Base-by-base conservation (phyloP, 2,888 invertebrate species). In the Tridacna gigas region DNA sequence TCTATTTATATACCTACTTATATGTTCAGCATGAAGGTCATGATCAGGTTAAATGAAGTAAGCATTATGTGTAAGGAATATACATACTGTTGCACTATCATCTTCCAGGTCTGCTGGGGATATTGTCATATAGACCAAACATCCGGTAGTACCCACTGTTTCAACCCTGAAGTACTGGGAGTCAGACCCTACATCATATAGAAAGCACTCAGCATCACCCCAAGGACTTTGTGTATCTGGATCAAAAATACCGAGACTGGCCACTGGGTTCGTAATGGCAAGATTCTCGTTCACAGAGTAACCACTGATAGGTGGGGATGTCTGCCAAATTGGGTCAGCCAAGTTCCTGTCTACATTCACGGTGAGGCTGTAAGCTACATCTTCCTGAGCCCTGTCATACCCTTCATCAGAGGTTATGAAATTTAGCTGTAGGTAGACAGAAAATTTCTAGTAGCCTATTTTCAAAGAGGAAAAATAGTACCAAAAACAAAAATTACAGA, bases 281-380 rank as follows among this genome's bases (percentile, higher is more conserved):
- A 74, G 63, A 47, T 80, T 87, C 51, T 87, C 86, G 61, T 61
- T 79, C 48, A 86, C 61, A 18, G 25, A 3, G 11, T 48, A 22
- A 11, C 60, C 22, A n/a, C 9, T 12, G 3, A 13, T 74, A 81
- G 82, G 63, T 66, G 61, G 15, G 63, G 66, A 13, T 15, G 60
- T 76, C 13, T 66, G 15, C 86, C 90, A 94, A 79, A 37, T 18
- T 74, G 93, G 92, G 15, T 82, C 75, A 56, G 85, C 48, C 12
- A 89, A 75, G 84, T 94, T 94, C 28, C 94, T 86, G 20, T 85
- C 82, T 0, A 94, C 92, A 15, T 81, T 90, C 7, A 93, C 85
- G 0, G 86, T 88, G 18, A 92, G 90, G 13, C 88, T 84, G 20
- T 86, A 89, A 12, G 81, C 79, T 12, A 86, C 83, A 13, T 77